These are phyloP conservation scores for Liopterus haemorrhoidalis DNA, from an alignment of 2,888 invertebrate species.

Conservation along the genomic window DNA sequence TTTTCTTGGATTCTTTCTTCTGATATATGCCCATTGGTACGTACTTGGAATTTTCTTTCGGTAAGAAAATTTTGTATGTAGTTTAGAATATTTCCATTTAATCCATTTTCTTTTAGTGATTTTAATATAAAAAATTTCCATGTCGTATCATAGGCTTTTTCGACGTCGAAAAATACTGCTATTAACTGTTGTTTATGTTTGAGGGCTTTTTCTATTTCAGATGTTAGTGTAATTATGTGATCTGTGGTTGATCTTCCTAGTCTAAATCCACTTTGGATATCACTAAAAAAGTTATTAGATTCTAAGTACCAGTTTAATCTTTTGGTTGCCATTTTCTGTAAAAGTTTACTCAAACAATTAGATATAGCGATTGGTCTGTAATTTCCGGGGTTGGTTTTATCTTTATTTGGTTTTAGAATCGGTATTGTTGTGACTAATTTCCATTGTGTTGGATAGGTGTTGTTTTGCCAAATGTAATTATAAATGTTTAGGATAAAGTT, in stretches of 20 bases:
- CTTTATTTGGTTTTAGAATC: constrained; percentile 1
- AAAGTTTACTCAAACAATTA: neutral
- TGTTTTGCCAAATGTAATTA: neutral
- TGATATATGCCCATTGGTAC: neutral
- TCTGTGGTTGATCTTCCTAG: neutral
- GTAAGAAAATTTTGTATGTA: constrained; percentile 6
- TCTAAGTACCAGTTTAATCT: constrained; percentile 6
- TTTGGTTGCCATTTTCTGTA: constrained; percentile 11
- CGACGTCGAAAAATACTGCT: constrained; percentile 11
- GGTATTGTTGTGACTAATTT: neutral
- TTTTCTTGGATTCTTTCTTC: constrained; percentile 10
- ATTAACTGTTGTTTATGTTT: constrained; percentile 1
- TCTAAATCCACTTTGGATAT: neutral
- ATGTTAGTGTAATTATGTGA: neutral
- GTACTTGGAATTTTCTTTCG: constrained; percentile 2
- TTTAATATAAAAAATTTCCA: constrained; percentile 4
- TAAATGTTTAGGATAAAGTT: neutral
- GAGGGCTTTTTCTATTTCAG: neutral
- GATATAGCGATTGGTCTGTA: constrained; percentile 14
- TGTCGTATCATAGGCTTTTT: constrained; percentile 11
- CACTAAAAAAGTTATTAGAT: neutral
- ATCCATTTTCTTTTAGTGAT: neutral
- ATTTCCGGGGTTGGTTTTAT: neutral
- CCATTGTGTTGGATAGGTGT: constrained; percentile 1
- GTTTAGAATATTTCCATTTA: neutral